Conservation (phyloP, 2,888 invertebrate genomes). For the Tinea pellionella region DNA sequence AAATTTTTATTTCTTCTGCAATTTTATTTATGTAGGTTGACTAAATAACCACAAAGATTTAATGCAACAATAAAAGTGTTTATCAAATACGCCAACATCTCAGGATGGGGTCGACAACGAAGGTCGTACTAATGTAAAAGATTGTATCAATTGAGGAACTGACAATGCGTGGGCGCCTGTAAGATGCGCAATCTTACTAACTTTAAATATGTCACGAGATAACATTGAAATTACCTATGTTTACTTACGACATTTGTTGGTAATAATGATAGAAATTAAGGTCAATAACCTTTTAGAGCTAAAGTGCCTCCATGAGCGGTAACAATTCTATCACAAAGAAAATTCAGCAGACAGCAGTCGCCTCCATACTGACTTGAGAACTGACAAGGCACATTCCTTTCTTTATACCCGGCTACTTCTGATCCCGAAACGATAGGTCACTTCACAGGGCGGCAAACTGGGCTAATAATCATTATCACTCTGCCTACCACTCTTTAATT, state of each 20-base stretch:
- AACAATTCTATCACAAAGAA: too few species aligned
- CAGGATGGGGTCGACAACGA: slow-evolving; percentile 33
- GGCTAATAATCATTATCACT: too few species aligned
- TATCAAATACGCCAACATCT: slow-evolving; percentile 10
- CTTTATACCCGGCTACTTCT: too few species aligned
- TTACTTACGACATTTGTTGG: not conserved
- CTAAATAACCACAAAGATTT: not conserved
- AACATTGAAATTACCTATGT: slow-evolving; percentile 14
- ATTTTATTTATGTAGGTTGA: too few species aligned
- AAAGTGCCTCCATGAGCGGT: too few species aligned
- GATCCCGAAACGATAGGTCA: too few species aligned
- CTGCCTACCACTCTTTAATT: too few species aligned
- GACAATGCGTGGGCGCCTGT: slow-evolving; percentile 41
- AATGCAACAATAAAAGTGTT: not conserved
- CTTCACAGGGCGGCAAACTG: too few species aligned
- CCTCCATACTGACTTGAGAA: too few species aligned
- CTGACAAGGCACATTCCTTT: too few species aligned
- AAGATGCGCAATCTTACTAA: slow-evolving; percentile 15
- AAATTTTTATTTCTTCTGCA: too few species aligned
- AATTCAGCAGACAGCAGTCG: too few species aligned
- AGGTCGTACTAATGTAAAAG: slow-evolving; percentile 46
- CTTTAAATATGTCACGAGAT: slow-evolving; percentile 20
- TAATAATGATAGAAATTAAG: not conserved
- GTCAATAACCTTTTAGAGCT: not conserved
- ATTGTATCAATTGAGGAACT: slow-evolving; percentile 51